These are phyloP conservation scores for Lycodopsis pacificus DNA, from an alignment of 2,797 vertebrate species.

Conservation along the genomic window DNA sequence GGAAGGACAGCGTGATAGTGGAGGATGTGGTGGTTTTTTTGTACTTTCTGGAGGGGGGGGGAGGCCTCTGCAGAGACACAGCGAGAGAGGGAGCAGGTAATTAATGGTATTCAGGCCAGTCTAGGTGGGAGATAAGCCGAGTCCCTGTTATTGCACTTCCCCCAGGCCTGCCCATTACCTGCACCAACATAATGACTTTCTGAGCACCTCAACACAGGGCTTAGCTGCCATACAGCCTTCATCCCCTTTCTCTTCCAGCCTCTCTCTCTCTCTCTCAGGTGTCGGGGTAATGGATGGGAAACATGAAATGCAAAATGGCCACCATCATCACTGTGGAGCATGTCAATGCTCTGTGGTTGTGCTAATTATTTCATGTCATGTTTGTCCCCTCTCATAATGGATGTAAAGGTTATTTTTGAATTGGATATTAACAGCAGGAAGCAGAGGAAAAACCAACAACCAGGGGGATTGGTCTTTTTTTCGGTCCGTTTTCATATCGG, in stretches of 20 bases:
- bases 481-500: neutral
- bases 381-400: constrained; percentile 62
- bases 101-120: constrained; percentile 71
- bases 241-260: neutral
- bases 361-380: constrained; percentile 69
- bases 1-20: constrained; percentile 41
- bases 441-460: constrained; percentile 9
- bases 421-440: constrained; percentile 37
- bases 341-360: constrained; percentile 50
- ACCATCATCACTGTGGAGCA: constrained; percentile 26
- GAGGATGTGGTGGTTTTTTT: neutral
- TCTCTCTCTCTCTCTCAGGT: constrained; percentile 10
- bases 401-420: constrained; percentile 71
- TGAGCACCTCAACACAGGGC: constrained; percentile 54
- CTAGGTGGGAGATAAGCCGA: constrained; percentile 68
- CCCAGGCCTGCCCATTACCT: constrained; percentile 70
- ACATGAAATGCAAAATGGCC: constrained; percentile 60
- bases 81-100: constrained; percentile 54
- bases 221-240: constrained; percentile 9
- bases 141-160: constrained; percentile 63
- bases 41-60: neutral
- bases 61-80: neutral
- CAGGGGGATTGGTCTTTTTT: neutral
- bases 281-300: constrained; percentile 59
- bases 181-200: constrained; percentile 66